A percentile compares a stretch with the other conserved stretches of the same genome.
These are phyloP conservation scores for Nephrotoma guestfalica DNA, from an alignment of 2,888 invertebrate species.

Conservation along the genomic window DNA sequence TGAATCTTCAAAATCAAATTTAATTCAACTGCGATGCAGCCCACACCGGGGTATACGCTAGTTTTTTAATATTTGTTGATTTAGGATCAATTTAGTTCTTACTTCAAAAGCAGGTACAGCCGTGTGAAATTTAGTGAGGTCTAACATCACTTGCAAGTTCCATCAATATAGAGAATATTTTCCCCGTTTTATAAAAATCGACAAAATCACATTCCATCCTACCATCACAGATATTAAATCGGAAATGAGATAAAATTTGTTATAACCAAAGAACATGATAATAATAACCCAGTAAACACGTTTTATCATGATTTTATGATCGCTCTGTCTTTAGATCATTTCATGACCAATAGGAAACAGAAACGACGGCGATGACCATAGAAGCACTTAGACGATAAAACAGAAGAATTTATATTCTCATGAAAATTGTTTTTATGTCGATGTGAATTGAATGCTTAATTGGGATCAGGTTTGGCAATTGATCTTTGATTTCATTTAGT, in stretches of 20 bases:
- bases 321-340: not conserved
- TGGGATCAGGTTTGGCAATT: not conserved
- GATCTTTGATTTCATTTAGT: not conserved
- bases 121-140: no score
- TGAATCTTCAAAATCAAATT: no score
- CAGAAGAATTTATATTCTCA: not conserved
- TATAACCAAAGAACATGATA: not conserved
- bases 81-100: no score
- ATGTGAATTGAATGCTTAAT: not conserved
- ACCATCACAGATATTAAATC: no score
- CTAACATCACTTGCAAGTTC: no score
- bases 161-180: no score
- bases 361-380: not conserved
- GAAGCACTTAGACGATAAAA: not conserved
- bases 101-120: no score
- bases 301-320: not conserved
- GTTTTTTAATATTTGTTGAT: no score
- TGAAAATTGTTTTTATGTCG: not conserved
- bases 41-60: no score
- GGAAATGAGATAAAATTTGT: not conserved
- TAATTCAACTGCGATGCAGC: no score
- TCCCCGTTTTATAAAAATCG: no score
- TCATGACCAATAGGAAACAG: not conserved
- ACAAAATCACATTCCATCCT: no score
- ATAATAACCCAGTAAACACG: not conserved